Base-by-base conservation (phyloP, 2,888 invertebrate genomes). In the Morpho achilles region DNA sequence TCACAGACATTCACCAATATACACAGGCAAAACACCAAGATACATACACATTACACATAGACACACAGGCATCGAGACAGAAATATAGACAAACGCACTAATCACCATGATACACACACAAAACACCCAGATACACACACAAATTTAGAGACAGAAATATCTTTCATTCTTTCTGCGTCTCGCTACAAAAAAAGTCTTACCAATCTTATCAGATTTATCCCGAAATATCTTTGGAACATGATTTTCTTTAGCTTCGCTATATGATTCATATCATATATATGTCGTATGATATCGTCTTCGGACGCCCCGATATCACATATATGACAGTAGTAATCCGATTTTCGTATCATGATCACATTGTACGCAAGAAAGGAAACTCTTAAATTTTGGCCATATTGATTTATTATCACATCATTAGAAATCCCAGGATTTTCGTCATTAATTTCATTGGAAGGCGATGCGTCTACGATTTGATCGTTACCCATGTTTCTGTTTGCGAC, bases 201-300 rank as follows among this genome's bases (percentile, higher is more conserved):
- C 64, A 53, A 45, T 67, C 76, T 65, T 8, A 74, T 69, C 7
- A 73, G 53, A 54, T 76, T 59, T 16, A 41, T 44, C 7, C 56
- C 48, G 49, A 66, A 62, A 6, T 61, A 51, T 0, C 10, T 2
- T 0, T 70, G 58, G 39, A 71, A 74, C 0, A 67, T 67, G 0
- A 63, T 55, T 1, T 44, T 39, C 6, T 54, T 58, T 8, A 73
- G 4, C 1, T 39, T 32, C 0, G 42, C 43, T 2, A 65, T 2
- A 57, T 74, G 75, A 1, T n/a, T 7, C 5, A 32, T 32, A 32
- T 32, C 32, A 32, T 32, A 32, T 32, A 32, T 32, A 32, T 32
- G 32, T 32, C 32, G 32, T 5, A 32, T 32, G 32, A 32, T 32
- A 32, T 32, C 32, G 0, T 32, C 32, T 32, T 32, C 5, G 3